These are phyloP conservation scores for Chrysochloris asiatica DNA, from an alignment of 2,113 vertebrate species.

Conservation along the genomic window DNA sequence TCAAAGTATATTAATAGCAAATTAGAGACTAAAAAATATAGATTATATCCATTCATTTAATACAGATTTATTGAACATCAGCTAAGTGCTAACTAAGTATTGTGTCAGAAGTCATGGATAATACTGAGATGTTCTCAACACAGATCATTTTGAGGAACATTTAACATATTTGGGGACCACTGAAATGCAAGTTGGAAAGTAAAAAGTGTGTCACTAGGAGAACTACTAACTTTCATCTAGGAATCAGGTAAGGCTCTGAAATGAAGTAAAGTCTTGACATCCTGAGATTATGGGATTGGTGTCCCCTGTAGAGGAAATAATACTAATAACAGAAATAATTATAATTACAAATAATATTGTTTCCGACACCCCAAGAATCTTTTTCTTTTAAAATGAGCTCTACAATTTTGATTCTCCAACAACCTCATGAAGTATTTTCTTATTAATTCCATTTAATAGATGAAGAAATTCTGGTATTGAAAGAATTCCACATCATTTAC, in stretches of 20 bases:
- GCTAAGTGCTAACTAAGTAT: neutral
- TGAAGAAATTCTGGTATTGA: neutral
- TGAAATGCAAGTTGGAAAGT: neutral
- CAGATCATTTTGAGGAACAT: conserved; percentile 6
- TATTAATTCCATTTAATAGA: conserved; percentile 29
- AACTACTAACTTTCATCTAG: conserved; percentile 4
- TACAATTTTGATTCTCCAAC: conserved; percentile 13
- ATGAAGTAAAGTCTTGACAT: neutral
- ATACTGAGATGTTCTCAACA: neutral
- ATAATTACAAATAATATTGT: neutral
- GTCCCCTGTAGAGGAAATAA: neutral
- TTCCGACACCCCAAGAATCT: neutral
- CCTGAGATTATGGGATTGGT: neutral
- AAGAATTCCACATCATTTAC: neutral
- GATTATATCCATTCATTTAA: neutral
- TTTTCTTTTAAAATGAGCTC: neutral
- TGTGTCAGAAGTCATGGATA: neutral
- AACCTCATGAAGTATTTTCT: neutral
- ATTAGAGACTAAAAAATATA: neutral
- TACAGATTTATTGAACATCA: conserved; percentile 14
- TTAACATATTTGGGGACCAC: neutral
- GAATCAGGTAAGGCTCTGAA: neutral
- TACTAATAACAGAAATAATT: neutral
- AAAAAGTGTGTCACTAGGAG: neutral
- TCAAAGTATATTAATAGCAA: conserved; percentile 11